Evolutionary conservation across 2,113 vertebrate genomes (phyloP).

Genomic region (Pomatorhinus ruficollis): DNA sequence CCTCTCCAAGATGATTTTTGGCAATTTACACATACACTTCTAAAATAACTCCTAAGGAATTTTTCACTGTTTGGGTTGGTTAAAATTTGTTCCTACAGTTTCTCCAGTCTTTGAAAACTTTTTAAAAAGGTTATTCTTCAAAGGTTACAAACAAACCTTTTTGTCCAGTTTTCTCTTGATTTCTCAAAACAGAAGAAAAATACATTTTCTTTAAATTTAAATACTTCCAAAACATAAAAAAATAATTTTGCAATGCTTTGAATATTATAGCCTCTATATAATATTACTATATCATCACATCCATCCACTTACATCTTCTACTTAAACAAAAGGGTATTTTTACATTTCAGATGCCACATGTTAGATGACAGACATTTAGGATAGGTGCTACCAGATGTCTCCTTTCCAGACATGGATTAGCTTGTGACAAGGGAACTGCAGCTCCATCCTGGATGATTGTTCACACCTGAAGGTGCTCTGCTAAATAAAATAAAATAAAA

Average conservation of each 20-base stretch:
- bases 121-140: background rate
- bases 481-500: background rate
- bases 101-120: background rate
- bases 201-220: background rate
- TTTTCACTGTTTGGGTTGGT: background rate
- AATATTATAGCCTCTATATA: background rate
- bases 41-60: background rate
- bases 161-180: background rate
- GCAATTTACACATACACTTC: background rate
- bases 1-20: background rate
- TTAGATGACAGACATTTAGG: background rate
- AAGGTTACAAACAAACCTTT: background rate
- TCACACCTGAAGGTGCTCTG: background rate
- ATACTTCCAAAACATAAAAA: background rate
- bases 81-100: background rate
- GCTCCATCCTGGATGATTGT: background rate
- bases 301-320: background rate
- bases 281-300: background rate
- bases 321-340: background rate
- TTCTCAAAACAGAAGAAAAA: background rate
- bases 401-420: background rate
- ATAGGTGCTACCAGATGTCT: fast-evolving
- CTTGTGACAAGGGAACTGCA: background rate
- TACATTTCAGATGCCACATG: background rate
- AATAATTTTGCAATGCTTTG: background rate